Conservation (phyloP, 2,797 vertebrate species). For the Simalia tracyae region DNA sequence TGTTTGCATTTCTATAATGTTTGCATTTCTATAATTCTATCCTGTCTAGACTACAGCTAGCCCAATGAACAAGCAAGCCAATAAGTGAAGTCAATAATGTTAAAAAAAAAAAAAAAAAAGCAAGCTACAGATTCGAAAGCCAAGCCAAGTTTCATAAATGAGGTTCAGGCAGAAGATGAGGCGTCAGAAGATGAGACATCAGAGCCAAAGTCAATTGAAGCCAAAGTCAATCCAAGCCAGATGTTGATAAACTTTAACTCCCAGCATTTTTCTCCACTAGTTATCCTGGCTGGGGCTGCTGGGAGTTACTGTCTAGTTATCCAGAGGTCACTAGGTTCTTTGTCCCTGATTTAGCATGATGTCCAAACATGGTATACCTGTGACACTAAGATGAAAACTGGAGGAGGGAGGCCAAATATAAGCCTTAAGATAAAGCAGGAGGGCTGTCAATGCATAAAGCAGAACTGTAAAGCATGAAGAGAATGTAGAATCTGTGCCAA, state of each 20-base stretch:
- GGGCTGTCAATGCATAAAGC: background rate
- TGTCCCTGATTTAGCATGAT: background rate
- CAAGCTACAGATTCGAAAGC: background rate
- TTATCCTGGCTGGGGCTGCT: background rate
- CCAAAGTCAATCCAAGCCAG: background rate
- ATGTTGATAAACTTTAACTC: background rate
- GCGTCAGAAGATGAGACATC: background rate
- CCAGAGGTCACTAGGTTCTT: background rate
- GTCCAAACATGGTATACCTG: background rate
- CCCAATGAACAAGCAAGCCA: background rate
- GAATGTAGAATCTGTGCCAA: background rate
- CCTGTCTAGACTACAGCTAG: background rate
- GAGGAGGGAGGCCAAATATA: background rate
- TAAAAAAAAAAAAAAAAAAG: background rate
- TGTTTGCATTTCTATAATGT: background rate
- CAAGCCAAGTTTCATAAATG: background rate
- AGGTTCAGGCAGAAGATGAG: background rate
- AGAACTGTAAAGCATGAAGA: background rate
- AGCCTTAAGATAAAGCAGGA: background rate
- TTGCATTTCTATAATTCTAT: background rate
- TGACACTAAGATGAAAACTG: background rate
- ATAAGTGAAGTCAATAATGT: background rate
- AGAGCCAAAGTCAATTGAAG: background rate
- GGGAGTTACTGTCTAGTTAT: background rate
- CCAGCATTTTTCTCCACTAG: background rate